phyloP scores from a whole-genome alignment of 2,797 vertebrate genomes.

The Emys orbicularis region DNA sequence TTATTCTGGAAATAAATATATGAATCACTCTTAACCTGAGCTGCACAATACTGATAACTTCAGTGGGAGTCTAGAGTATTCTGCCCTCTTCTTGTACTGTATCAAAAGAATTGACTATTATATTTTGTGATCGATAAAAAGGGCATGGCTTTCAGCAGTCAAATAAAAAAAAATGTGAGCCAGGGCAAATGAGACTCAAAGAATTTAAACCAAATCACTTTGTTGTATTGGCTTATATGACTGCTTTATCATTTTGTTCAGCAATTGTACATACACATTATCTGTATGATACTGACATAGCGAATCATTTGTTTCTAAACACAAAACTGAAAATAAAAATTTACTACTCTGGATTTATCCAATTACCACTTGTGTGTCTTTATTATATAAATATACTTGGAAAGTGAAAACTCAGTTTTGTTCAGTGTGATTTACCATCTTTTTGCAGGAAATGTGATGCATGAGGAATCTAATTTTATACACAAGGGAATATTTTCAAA shows the following conservation, averaged over 20 bases:
- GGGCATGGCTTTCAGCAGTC: neutral
- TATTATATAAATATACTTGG: neutral
- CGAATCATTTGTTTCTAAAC: neutral
- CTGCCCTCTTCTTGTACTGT: neutral
- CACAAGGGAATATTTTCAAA: neutral
- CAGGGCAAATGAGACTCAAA: neutral
- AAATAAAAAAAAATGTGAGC: neutral
- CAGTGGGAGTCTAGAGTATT: neutral
- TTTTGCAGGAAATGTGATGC: constrained; percentile 8
- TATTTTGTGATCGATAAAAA: neutral
- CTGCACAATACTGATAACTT: neutral
- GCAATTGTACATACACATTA: neutral
- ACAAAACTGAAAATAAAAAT: neutral
- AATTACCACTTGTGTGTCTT: neutral
- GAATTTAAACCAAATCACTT: neutral
- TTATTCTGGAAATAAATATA: neutral
- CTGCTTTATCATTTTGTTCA: neutral
- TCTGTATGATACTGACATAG: neutral
- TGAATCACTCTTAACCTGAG: neutral
- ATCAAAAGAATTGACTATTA: neutral
- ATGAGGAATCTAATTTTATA: neutral
- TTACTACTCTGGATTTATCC: constrained; percentile 8
- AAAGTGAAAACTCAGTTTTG: neutral
- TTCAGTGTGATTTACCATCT: neutral
- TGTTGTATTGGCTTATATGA: neutral